Evolutionary conservation across 2,888 invertebrate genomes (phyloP), one percentile per base, ranked within the genome.

Genomic region (Zelleria hepariella): DNA sequence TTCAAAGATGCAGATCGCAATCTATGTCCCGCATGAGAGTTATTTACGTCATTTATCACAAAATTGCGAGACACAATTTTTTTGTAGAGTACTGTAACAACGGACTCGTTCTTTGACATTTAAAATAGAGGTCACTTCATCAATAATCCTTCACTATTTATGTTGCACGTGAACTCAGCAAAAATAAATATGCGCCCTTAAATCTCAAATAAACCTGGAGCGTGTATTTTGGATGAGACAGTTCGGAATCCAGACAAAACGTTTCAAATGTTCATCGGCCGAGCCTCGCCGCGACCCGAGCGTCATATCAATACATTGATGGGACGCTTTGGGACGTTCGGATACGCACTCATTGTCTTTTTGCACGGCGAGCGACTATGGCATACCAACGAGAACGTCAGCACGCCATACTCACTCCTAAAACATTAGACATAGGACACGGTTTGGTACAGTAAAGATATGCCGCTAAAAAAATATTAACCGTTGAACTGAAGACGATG

Each of bases 311-410:
- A 82, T 81, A 73, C 80, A 72, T 75, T 77, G 80, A 80, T 80
- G 79, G 76, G 82, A 84, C 80, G 78, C 84, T 86, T 83, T 79
- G 78, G 78, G 77, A 78, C 80, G 75, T 78, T 83, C 84, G 82
- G 81, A 83, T 86, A 81, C 79, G 75, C 71, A 80, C 79, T 80
- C 82, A 81, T 84, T 82, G 85, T 85, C 75, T 83, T 85, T 85
- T 85, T 82, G 82, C 82, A 76, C 75, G 81, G 81, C 78, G 80
- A 75, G 77, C 76, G 75, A 70, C 62, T 64, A 70, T 78, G 73
- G 86, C 80, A 87, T 87, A 82, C 75, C 77, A 85, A 86, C 78
- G 74, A 84, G 82, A 69, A 25, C 47, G 8, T 27, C 25, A 25
- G 15, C 26, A 53, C n/a, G 5, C 23, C 53, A 53, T 53, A 23